These are phyloP conservation scores for Drosophila affinis DNA, from an alignment of 2,888 invertebrate genomes.

Conservation along the genomic window DNA sequence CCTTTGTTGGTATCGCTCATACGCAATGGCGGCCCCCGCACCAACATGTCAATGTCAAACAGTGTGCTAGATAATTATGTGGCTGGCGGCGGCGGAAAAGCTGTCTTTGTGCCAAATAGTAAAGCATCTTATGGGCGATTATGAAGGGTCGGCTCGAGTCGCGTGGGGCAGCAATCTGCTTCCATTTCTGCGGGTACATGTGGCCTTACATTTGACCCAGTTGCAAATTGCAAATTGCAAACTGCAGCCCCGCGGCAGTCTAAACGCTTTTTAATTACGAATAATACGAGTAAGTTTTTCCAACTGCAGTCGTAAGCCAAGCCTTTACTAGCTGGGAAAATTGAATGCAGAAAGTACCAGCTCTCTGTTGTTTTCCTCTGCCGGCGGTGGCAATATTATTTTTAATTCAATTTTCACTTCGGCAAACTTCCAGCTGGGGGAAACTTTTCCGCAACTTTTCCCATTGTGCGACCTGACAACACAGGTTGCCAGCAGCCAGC, in stretches of 20 bases:
- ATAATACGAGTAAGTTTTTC: conserved; percentile 17
- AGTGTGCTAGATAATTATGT: conserved; percentile 66
- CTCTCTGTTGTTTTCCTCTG: not conserved
- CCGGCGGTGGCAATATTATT: not conserved
- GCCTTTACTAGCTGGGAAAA: conserved; percentile 19
- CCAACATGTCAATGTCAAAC: conserved; percentile 70
- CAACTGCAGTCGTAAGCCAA: conserved; percentile 21
- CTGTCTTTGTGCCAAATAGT: conserved; percentile 65
- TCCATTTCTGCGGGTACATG: conserved; percentile 2
- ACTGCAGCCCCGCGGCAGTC: conserved; percentile 2
- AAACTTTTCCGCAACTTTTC: conserved; percentile 21
- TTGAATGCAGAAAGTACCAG: conserved; percentile 31
- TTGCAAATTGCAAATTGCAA: conserved; percentile 39
- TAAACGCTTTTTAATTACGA: conserved; percentile 1
- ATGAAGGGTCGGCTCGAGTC: conserved; percentile 37
- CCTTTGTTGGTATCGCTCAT: conserved; percentile 55
- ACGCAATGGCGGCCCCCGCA: conserved; percentile 50
- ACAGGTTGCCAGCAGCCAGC: conserved; percentile 18
- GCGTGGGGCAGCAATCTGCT: conserved; percentile 6
- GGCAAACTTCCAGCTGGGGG: not conserved
- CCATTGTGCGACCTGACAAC: conserved; percentile 11
- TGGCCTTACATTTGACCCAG: conserved; percentile 59
- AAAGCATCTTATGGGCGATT: conserved; percentile 66
- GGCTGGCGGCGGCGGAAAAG: conserved; percentile 33
- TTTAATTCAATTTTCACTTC: conserved; percentile 21